A percentile compares a stretch with the other conserved stretches of the same genome.
phyloP scores from a whole-genome alignment of 2,888 invertebrate genomes.

The Aradus depressus region DNA sequence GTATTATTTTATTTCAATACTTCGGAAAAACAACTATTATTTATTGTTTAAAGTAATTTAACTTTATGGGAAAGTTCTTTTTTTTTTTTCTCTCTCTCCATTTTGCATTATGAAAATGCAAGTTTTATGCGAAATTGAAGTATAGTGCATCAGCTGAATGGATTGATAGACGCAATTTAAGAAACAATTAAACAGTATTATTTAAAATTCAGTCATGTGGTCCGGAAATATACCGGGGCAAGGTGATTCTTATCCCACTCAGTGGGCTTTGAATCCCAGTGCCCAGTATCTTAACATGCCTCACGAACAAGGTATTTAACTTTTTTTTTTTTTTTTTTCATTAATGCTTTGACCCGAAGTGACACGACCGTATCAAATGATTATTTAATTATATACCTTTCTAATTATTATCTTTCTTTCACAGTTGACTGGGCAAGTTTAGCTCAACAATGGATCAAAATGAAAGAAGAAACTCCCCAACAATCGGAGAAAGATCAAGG shows the following conservation, averaged over 20 bases:
- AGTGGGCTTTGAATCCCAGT: conserved; percentile 72
- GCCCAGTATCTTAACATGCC: conserved; percentile 65
- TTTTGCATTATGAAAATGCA: too few species aligned
- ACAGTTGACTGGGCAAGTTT: conserved; percentile 90
- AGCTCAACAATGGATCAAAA: conserved; percentile 96
- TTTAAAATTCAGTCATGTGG: conserved; percentile 25
- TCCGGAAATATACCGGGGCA: conserved; percentile 25
- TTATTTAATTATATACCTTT: not conserved
- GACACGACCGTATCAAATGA: not conserved
- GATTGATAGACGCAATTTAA: too few species aligned
- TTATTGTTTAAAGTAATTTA: too few species aligned
- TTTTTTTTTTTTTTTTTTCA: not conserved
- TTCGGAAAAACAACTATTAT: too few species aligned
- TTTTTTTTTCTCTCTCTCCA: too few species aligned
- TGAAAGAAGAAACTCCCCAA: conserved; percentile 56
- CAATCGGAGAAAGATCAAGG: conserved; percentile 54
- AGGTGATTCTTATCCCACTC: conserved; percentile 27
- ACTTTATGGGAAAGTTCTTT: too few species aligned
- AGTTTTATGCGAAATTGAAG: too few species aligned
- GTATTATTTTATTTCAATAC: too few species aligned
- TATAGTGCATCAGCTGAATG: too few species aligned
- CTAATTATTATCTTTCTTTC: conserved; percentile 25
- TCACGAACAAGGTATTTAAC: conserved; percentile 52
- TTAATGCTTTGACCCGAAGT: not conserved
- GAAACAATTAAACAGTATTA: too few species aligned